Base-by-base conservation (phyloP, 2,888 invertebrate species). In the Hyppa rectilinea region DNA sequence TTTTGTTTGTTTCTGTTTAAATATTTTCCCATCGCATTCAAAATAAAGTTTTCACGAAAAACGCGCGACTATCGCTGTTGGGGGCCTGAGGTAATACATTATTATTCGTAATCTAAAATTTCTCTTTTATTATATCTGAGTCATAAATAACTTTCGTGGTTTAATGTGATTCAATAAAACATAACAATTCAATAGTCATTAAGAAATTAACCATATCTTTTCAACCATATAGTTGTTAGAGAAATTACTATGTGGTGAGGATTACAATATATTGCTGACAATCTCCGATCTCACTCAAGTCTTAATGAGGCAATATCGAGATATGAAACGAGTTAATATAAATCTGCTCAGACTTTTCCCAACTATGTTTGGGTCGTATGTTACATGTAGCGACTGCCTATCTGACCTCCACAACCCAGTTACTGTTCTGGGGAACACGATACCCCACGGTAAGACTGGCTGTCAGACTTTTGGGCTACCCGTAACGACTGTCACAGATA, bases 161-260 rank as follows among this genome's bases (percentile, higher is more conserved):
- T 65, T 66, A 65, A 75, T 71, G 45, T 23, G 3, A 43, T 49
- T 36, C 67, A 14, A 72, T 72, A 55, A 40, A 65, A 36, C 23
- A 65, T 23, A 40, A 73, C 26, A 23, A 10, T 43, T 4, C 36
- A 52, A 43, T 31, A 36, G 5, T 12, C 12, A 5, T 17, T 7
- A 10, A 66, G 34, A 66, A 55, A 55, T 29, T 4, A 40, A 29
- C 26, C n/a, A 1, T 29, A 29, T 47, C 0, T 75, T 29, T 14
- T 20, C 14, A n/a, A n/a, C n/a, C n/a, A n/a, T n/a, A 9, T 26
- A n/a, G 1, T 26, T 9, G 6, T 38, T 7, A 14, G 45, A 20
- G 38, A 75, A 53, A 47, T 45, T 63, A 26, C 10, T 1, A 12
- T 53, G 75, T 14, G 75, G 75, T 47, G 38, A 23, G 9, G 23